A percentile compares a stretch with the other conserved stretches of the same genome.
Conservation (phyloP, 2,113 vertebrate species). For the rabbit (Oryctolagus cuniculus) region mOryCun1.1 NC_091453.1:43912501-43913000, state of each 20-base stretch:
- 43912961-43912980: constrained; percentile 8
- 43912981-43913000: neutral
- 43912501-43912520: neutral
- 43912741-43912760: neutral
- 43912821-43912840: neutral
- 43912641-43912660: neutral
- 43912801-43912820: neutral
- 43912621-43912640: neutral
- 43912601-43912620: neutral
- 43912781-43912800: constrained; percentile 2
- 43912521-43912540: neutral
- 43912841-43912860: neutral
- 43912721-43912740: neutral
- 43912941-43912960: neutral
- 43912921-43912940: neutral
- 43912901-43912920: neutral
- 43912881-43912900: constrained; percentile 23
- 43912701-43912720: constrained; percentile 1
- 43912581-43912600: constrained; percentile 41
- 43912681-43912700: neutral
- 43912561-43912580: neutral
- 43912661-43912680: neutral
- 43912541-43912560: neutral
- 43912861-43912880: neutral
- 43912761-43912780: neutral